Evolutionary conservation across 2,113 vertebrate species (phyloP), one percentile per base, ranked within the genome.

Genomic region (Bostrychus sinensis): DNA sequence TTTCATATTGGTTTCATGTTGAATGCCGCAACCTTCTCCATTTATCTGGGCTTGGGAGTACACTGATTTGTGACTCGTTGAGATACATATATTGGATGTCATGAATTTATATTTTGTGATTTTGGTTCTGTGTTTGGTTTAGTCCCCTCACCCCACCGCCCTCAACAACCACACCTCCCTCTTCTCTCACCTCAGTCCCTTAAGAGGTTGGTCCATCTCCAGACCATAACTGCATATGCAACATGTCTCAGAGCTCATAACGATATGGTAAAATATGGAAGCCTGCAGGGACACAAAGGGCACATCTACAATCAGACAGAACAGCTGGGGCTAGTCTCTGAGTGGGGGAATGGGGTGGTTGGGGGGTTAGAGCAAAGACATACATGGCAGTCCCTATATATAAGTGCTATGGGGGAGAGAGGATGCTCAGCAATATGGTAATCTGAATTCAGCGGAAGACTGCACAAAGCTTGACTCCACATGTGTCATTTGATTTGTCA

Each of bases 181-280:
- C 60, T 11, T 7, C 30, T 34, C 56, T 62, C 53, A 42, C 25
- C 62, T 63, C 26, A 6, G 19, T 41, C 42, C 32, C 39, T 26
- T 8, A 12, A 43, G 34, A 65, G 58, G 41, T 37, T 32, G 2
- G 12, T 25, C 41, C 43, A 43, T 42, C 46, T 56, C 13, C 54
- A 66, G 20, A 68, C 62, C 56, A 26, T 12, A 53, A n/a, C n/a
- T n/a, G 22, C 66, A 54, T 57, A 78, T 73, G 84, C 80, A 79
- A 80, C 85, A 67, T 0, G 60, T 77, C 81, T 62, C 66, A 65
- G 8, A 3, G 13, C 26, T 65, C 37, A 28, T 67, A 85, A 88
- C 70, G 60, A 84, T 77, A 89, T 88, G 88, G 72, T 85, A 86
- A 88, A 89, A 86, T 86, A 89, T 88, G 88, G 84, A 84, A 70